Conservation (phyloP, 2,888 invertebrate genomes). For the Ennomos quercinarius region DNA sequence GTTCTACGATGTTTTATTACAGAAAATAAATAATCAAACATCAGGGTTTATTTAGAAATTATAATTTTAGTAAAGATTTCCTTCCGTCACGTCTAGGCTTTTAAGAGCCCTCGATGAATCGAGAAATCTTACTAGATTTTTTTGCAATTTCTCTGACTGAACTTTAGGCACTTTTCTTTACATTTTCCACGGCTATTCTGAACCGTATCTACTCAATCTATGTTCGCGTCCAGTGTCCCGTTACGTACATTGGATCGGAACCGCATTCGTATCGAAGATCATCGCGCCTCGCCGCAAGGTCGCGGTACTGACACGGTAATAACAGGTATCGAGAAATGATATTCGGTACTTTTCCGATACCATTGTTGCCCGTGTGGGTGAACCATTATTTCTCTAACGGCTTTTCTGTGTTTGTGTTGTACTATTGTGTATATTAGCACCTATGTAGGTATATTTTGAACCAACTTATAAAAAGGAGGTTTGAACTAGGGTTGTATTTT, state of each 20-base stretch:
- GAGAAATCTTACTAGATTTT: too few species aligned
- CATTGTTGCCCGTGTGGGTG: background rate
- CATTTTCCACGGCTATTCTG: background rate
- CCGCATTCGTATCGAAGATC: slow-evolving; percentile 26
- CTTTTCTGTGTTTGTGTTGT: background rate
- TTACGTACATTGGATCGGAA: slow-evolving; percentile 32
- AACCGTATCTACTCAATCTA: slow-evolving; percentile 4
- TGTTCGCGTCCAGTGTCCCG: slow-evolving; percentile 22
- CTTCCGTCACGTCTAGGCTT: too few species aligned
- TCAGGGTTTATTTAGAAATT: too few species aligned
- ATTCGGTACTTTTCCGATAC: background rate
- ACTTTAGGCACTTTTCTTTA: too few species aligned
- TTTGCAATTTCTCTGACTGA: too few species aligned
- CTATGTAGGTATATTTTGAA: background rate
- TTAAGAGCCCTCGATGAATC: too few species aligned
- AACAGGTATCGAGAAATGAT: slow-evolving; percentile 15
- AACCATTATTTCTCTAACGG: background rate
- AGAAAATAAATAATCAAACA: too few species aligned
- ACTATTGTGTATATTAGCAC: too few species aligned
- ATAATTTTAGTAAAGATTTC: too few species aligned
- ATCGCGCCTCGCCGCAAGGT: slow-evolving; percentile 27
- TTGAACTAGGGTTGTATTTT: too few species aligned
- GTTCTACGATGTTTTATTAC: too few species aligned
- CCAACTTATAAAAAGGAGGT: too few species aligned
- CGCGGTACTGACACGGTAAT: slow-evolving; percentile 26